Evolutionary conservation across 2,888 invertebrate species (phyloP), one percentile per base, ranked within the genome.

Genomic region (Cosmia trapezina): DNA sequence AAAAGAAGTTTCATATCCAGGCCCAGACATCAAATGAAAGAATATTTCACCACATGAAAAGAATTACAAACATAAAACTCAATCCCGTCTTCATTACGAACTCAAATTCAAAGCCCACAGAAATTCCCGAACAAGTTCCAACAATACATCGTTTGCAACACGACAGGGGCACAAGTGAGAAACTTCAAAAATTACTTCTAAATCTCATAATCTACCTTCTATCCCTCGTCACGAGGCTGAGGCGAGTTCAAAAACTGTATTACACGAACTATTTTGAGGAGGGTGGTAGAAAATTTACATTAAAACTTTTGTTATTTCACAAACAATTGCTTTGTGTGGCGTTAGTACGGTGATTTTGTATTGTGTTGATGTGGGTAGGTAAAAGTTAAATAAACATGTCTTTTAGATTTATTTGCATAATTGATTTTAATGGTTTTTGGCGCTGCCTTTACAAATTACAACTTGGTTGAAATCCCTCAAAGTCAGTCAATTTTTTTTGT

Each of bases 151-250:
- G 68, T 80, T 80, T 73, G 60, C 49, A 57, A 70, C 73, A 65
- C 56, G 66, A 45, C 66, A 53, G 14, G 51, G 33, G 14, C 51
- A 17, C 37, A 22, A 56, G 22, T 19, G 71, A 71, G 76, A 73
- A 85, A 89, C 85, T 89, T 86, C 83, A 85, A 89, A 88, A 89
- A 88, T 88, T 86, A 84, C 85, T 87, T 87, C 80, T 64, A 81
- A 82, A 86, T 84, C 81, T 83, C 78, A 83, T 85, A 85, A 87
- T 78, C 69, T 41, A 45, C 65, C 70, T 57, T 76, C 69, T 57
- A 70, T 61, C 73, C 70, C 76, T 71, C 53, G 73, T 85, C 76
- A 76, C 61, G 60, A 51, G 22, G 43, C 28, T 59, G 60, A 54
- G 28, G 43, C 28, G 70, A 83, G 75, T 85, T 83, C 80, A 70